Percentiles rank a stretch among this genome's conserved stretches.
Evolutionary conservation across 2,113 vertebrate species (phyloP).

Genomic region (Glaucomys volans): DNA sequence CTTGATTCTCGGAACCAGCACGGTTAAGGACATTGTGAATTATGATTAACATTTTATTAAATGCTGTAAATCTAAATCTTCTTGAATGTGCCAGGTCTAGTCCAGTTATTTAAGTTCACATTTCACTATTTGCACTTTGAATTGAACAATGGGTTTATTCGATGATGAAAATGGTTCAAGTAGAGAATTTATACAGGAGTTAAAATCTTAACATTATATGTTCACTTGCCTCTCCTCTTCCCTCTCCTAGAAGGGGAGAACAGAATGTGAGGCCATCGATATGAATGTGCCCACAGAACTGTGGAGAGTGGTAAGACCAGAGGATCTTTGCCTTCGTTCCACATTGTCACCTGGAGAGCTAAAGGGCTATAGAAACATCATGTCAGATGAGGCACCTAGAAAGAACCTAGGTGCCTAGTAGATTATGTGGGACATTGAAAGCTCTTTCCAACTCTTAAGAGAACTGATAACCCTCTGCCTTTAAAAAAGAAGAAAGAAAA

Average conservation of each 20-base stretch:
- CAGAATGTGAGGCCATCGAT: neutral
- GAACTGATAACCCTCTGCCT: conserved; percentile 25
- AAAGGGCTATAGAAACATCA: neutral
- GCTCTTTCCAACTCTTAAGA: conserved; percentile 32
- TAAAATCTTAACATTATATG: neutral
- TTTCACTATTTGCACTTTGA: conserved; percentile 80
- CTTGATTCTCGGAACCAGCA: conserved; percentile 66
- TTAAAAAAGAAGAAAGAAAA: neutral
- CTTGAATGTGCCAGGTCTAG: conserved; percentile 46
- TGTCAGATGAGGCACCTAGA: neutral
- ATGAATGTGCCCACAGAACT: neutral
- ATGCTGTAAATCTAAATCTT: conserved; percentile 61
- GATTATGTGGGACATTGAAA: neutral
- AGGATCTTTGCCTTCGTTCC: neutral
- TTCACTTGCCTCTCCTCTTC: neutral
- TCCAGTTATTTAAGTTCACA: conserved; percentile 72
- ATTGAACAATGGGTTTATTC: conserved; percentile 71
- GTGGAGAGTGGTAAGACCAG: neutral
- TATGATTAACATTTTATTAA: conserved; percentile 69
- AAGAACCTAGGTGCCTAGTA: neutral
- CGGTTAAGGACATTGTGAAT: conserved; percentile 58
- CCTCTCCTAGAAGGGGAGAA: neutral
- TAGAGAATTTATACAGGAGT: conserved; percentile 35
- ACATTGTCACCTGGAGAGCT: conserved; percentile 14
- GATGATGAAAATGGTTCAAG: conserved; percentile 53